Conservation (phyloP, 2,113 vertebrate species). For the Xyrauchen texanus region DNA sequence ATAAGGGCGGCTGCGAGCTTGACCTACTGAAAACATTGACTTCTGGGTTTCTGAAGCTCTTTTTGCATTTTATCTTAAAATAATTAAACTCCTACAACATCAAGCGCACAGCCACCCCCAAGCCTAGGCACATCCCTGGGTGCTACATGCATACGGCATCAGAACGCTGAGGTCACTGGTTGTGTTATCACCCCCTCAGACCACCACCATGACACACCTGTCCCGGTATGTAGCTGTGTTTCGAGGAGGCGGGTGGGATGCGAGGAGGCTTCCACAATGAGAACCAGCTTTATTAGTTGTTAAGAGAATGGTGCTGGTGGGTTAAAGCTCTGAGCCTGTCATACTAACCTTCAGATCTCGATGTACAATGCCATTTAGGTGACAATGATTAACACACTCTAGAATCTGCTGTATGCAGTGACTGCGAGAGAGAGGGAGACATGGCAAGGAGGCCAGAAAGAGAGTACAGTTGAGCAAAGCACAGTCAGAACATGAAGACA, state of each 20-base stretch:
- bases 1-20: slow-evolving; percentile 70
- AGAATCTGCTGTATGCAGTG: slow-evolving; percentile 99
- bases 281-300: slow-evolving; percentile 34
- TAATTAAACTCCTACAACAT: slow-evolving; percentile 43
- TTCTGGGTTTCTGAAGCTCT: background rate
- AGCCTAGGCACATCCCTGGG: slow-evolving; percentile 75
- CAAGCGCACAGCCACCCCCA: slow-evolving; percentile 70
- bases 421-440: slow-evolving; percentile 81
- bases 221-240: slow-evolving; percentile 9
- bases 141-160: slow-evolving; percentile 78
- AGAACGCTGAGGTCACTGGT: slow-evolving; percentile 23
- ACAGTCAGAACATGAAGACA: background rate
- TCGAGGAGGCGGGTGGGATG: slow-evolving; percentile 14
- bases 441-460: slow-evolving; percentile 56
- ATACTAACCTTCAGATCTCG: slow-evolving; percentile 99
- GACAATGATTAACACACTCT: slow-evolving; percentile 99
- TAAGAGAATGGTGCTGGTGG: slow-evolving; percentile 10
- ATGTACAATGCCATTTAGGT: slow-evolving; percentile 96
- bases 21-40: slow-evolving; percentile 23
- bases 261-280: slow-evolving; percentile 5
- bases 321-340: slow-evolving; percentile 43
- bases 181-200: background rate
- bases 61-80: slow-evolving; percentile 8
- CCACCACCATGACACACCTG: slow-evolving; percentile 3
- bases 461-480: slow-evolving; percentile 50